A percentile compares a stretch with the other conserved stretches of the same genome.
These are phyloP conservation scores for Hylyphantes graminicola DNA, from an alignment of 1,140 invertebrate species.

Conservation along the genomic window DNA sequence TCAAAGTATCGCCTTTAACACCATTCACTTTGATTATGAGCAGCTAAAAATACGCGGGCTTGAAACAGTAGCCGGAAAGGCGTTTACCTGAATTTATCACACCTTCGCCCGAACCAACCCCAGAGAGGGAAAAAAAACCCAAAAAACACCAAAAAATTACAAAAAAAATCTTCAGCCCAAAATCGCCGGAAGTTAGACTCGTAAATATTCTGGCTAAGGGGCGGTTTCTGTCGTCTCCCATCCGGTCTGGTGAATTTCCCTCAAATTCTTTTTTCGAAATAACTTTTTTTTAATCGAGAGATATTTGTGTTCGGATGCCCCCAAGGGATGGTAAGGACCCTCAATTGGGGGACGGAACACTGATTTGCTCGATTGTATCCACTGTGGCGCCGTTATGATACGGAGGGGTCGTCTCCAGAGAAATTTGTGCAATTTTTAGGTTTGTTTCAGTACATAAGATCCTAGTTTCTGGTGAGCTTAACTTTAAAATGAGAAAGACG, in stretches of 20 bases:
- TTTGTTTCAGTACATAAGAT: too few species aligned
- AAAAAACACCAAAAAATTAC: neutral
- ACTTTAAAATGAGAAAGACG: too few species aligned
- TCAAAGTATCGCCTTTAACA: neutral
- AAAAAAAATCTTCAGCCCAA: conserved; percentile 2
- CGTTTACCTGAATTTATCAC: conserved; percentile 10
- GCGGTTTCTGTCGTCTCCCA: conserved; percentile 21
- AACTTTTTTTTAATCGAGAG: too few species aligned
- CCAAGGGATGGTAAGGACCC: neutral
- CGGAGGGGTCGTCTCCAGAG: too few species aligned
- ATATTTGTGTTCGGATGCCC: neutral
- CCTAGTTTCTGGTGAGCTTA: too few species aligned
- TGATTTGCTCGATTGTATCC: too few species aligned
- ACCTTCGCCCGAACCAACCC: neutral
- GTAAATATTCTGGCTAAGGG: conserved; percentile 35
- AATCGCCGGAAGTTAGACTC: conserved; percentile 21
- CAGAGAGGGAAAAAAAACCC: neutral
- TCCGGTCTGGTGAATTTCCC: conserved; percentile 8
- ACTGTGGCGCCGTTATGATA: too few species aligned
- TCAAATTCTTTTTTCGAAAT: conserved; percentile 4
- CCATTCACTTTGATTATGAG: neutral
- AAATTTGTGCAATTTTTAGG: too few species aligned
- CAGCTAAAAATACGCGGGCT: neutral
- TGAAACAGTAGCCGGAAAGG: conserved; percentile 40
- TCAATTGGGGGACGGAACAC: too few species aligned